Evolutionary conservation across 2,888 invertebrate genomes (phyloP).

Genomic region (Caenorhabditis sinica): DNA sequence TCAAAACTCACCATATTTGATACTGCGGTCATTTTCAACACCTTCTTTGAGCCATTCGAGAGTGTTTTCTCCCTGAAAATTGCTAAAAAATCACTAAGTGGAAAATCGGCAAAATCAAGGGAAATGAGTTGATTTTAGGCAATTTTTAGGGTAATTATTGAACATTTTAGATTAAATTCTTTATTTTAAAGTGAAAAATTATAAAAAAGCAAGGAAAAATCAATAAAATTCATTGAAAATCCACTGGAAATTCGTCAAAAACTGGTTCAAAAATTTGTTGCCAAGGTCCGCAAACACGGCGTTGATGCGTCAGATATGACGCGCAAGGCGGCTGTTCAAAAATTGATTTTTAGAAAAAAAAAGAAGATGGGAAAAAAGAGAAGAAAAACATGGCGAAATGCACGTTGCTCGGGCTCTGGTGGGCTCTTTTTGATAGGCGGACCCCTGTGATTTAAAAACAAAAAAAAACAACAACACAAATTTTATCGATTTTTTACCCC

Average conservation of each 20-base stretch:
- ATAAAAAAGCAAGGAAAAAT: background rate
- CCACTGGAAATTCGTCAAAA: background rate
- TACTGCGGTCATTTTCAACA: conserved; percentile 54
- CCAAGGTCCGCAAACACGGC: conserved; percentile 14
- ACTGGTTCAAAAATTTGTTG: background rate
- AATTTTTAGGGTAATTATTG: too few relatives aligned
- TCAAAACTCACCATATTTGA: conserved; percentile 43
- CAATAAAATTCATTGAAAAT: background rate
- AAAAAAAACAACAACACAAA: background rate
- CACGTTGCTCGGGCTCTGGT: background rate
- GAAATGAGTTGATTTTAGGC: background rate
- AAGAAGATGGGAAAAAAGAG: background rate
- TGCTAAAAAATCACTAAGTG: background rate
- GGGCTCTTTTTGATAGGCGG: background rate
- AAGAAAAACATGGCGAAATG: conserved; percentile 2
- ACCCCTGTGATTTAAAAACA: background rate
- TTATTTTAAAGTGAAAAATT: background rate
- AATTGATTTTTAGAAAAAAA: background rate
- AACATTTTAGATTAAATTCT: too few relatives aligned
- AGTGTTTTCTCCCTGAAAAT: conserved; percentile 7
- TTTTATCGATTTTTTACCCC: background rate
- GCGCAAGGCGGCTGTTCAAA: conserved; percentile 39
- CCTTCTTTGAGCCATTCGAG: background rate
- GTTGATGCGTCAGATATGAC: conserved; percentile 6
- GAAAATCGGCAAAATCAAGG: too few relatives aligned